These are phyloP conservation scores for Drosophila tani DNA, from an alignment of 1,140 invertebrate species.

Conservation along the genomic window DNA sequence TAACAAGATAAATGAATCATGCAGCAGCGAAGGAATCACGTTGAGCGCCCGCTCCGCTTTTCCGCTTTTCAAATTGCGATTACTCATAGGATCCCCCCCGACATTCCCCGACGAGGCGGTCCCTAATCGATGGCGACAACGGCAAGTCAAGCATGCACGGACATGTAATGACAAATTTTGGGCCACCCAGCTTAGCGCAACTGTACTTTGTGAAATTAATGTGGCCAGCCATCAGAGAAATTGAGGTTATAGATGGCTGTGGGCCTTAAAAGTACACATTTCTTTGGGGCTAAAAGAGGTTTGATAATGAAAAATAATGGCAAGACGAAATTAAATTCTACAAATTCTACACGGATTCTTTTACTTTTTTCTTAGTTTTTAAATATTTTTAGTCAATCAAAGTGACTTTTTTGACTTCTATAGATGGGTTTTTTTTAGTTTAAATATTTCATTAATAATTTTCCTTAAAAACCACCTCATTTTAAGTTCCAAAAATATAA, in stretches of 20 bases:
- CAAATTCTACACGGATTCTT: too few species aligned
- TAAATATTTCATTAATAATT: too few species aligned
- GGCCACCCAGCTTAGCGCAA: slow-evolving; percentile 23
- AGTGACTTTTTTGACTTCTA: too few species aligned
- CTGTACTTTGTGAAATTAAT: slow-evolving; percentile 8
- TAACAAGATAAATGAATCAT: slow-evolving; percentile 58
- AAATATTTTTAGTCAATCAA: too few species aligned
- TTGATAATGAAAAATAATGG: background rate
- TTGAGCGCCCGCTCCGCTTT: slow-evolving; percentile 28
- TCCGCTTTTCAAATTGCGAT: slow-evolving; percentile 50
- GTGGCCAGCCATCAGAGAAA: slow-evolving; percentile 4
- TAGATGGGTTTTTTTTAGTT: too few species aligned
- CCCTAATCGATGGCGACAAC: slow-evolving; percentile 52
- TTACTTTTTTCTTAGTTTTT: too few species aligned
- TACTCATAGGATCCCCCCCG: slow-evolving; percentile 32
- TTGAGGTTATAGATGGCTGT: background rate
- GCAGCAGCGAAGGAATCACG: slow-evolving; percentile 46
- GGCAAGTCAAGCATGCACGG: slow-evolving; percentile 48
- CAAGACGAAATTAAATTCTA: background rate
- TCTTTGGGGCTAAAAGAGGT: background rate
- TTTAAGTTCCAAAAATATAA: too few species aligned
- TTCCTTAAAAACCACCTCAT: too few species aligned
- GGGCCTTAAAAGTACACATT: background rate
- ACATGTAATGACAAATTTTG: slow-evolving; percentile 48
- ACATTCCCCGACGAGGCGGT: background rate